Evolutionary conservation across 1,140 invertebrate species (phyloP), one percentile per base, ranked within the genome.

Genomic region (Drosophila melanica): DNA sequence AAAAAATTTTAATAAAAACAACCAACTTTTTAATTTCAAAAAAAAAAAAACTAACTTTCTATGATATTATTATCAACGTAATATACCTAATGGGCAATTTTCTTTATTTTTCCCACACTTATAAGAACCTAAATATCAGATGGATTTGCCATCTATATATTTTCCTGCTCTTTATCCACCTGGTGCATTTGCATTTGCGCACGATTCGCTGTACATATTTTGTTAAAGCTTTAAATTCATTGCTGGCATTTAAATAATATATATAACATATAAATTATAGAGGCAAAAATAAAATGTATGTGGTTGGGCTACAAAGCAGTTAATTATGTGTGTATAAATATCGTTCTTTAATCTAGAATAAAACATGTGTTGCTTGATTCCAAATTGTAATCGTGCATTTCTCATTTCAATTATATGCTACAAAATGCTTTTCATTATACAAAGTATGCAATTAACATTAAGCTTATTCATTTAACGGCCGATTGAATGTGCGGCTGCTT

Each of bases 401-500:
- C 39, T 82, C 59, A 75, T 78, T 73, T 48, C 14, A 37, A 2
- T 33, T 35, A 53, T 35, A 47, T 59, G 6, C 20, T 58, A 58
- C 47, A 55, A 70, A 70, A 70, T 71, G 59, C 68, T 42, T 65
- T 44, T 18, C 2, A 57, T 51, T 51, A 4, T 35, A 64, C 45
- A 44, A 62, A 44, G 30, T 30, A 39, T 27, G 37, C 12, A 41
- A 35, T 10, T 54, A 27, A 60, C 14, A 8, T 6, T 42, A 7
- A 42, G 20, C 10, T 45, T 37, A 71, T 74, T 55, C 89, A 91
- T 91, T 90, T 85, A 55, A 93, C 91, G 66, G 90, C 92, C 14
- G 92, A 66, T 90, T 96, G 95, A 65, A 97, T 94, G 42, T 95
- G 93, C 58, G 94, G 92, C 55, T 93, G 92, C 92, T 96, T 96